A percentile compares a stretch with the other conserved stretches of the same genome.
These are phyloP conservation scores for Agrilus biguttatus DNA, from an alignment of 2,888 invertebrate genomes.

Conservation along the genomic window DNA sequence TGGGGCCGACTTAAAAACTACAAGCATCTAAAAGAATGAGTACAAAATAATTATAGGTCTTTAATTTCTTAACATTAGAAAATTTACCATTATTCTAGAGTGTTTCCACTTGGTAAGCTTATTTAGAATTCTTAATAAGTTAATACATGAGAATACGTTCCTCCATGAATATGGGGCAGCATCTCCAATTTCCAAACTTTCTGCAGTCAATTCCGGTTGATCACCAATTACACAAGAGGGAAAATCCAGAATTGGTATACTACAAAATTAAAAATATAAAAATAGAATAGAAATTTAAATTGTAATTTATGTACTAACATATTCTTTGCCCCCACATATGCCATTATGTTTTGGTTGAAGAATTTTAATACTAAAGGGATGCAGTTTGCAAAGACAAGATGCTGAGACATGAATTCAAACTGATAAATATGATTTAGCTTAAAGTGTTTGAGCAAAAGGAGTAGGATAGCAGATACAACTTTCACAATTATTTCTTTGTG, in stretches of 20 bases:
- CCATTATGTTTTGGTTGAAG: slow-evolving; percentile 94
- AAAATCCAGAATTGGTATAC: slow-evolving; percentile 86
- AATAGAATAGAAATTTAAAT: slow-evolving; percentile 5
- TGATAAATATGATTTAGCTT: slow-evolving; percentile 97
- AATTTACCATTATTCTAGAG: slow-evolving; percentile 76
- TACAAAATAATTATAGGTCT: not conserved
- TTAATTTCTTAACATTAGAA: not conserved
- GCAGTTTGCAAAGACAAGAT: slow-evolving; percentile 97
- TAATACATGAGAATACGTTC: slow-evolving; percentile 96
- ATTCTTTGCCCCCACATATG: slow-evolving; percentile 90
- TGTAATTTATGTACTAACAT: slow-evolving; percentile 37
- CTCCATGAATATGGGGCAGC: slow-evolving; percentile 88
- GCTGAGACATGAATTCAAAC: slow-evolving; percentile 98
- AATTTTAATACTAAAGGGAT: slow-evolving; percentile 96
- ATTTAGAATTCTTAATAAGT: slow-evolving; percentile 88
- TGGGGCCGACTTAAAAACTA: slow-evolving; percentile 98
- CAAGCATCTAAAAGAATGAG: slow-evolving; percentile 57
- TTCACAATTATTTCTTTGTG: slow-evolving; percentile 99
- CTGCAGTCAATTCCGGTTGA: slow-evolving; percentile 83
- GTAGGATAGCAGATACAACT: slow-evolving; percentile 77
- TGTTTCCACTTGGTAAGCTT: slow-evolving; percentile 99
- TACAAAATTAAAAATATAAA: slow-evolving; percentile 20
- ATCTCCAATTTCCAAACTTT: slow-evolving; percentile 76
- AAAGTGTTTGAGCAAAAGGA: slow-evolving; percentile 90
- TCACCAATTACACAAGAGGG: slow-evolving; percentile 93